Conservation (phyloP, 2,888 invertebrate genomes). For the Hyles lineata region DNA sequence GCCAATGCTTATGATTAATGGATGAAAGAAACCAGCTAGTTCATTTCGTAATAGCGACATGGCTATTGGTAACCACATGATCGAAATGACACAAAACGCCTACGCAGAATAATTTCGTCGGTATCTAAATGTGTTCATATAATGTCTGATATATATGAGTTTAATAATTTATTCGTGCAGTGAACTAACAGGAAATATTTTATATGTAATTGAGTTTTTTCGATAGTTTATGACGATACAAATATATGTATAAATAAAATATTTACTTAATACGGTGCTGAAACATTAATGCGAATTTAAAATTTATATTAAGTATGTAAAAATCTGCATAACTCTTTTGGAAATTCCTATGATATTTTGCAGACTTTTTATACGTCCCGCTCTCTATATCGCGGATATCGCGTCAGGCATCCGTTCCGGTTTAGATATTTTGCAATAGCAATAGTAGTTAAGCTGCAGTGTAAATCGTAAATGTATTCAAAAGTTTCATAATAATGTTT, state of each 20-base stretch:
- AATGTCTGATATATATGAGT: neutral
- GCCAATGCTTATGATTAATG: neutral
- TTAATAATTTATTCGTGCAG: neutral
- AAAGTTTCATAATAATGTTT: too few species aligned
- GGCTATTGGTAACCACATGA: conserved; percentile 13
- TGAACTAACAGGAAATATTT: neutral
- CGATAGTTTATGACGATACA: neutral
- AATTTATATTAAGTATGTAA: too few species aligned
- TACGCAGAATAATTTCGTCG: conserved; percentile 2
- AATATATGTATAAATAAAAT: neutral
- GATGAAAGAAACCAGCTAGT: neutral
- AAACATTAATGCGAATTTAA: neutral
- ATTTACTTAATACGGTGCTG: neutral
- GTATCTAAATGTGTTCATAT: neutral
- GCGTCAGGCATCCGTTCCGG: too few species aligned
- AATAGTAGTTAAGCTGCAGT: too few species aligned
- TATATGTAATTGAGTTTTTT: neutral
- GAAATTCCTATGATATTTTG: too few species aligned
- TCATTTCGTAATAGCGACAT: conserved; percentile 3
- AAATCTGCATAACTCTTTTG: too few species aligned
- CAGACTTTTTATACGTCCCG: too few species aligned
- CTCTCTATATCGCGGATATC: too few species aligned
- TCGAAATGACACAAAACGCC: conserved; percentile 19
- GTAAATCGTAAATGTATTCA: too few species aligned
- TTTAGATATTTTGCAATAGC: too few species aligned